phyloP scores from a whole-genome alignment of 1,140 invertebrate species.

The Nasonia giraulti region DNA sequence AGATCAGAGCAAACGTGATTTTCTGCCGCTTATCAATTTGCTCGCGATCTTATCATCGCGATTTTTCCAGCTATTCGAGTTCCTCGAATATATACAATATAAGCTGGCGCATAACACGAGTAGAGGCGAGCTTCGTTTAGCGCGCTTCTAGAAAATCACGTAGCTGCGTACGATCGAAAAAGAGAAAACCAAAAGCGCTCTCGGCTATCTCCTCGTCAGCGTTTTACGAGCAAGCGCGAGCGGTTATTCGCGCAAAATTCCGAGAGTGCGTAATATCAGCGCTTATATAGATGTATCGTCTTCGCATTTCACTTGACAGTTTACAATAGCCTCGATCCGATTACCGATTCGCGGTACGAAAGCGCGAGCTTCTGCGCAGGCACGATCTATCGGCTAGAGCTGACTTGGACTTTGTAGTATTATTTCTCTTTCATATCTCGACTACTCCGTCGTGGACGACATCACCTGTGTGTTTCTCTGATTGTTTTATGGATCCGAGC shows the following conservation, averaged over 20 bases:
- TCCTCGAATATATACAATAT: background rate
- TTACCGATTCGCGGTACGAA: constrained; percentile 17
- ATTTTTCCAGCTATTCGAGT: background rate
- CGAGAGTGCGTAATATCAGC: background rate
- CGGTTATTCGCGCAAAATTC: background rate
- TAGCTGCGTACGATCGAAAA: too few relatives aligned
- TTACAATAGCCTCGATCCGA: background rate
- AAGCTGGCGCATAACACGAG: too few relatives aligned
- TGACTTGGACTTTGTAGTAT: too few relatives aligned
- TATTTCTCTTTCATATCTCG: too few relatives aligned
- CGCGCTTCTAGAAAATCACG: too few relatives aligned
- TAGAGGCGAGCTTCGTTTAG: background rate
- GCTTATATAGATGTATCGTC: background rate
- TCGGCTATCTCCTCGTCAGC: background rate
- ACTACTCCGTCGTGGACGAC: background rate
- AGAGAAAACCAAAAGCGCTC: too few relatives aligned
- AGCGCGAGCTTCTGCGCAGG: background rate
- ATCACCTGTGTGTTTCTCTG: too few relatives aligned
- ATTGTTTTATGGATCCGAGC: background rate
- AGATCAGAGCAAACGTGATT: too few relatives aligned
- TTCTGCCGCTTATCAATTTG: too few relatives aligned
- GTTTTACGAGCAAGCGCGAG: too few relatives aligned
- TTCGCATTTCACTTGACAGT: background rate
- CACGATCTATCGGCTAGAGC: too few relatives aligned
- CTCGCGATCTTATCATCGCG: background rate